These are phyloP conservation scores for Falco peregrinus DNA, from an alignment of 2,797 vertebrate species.

Conservation along the genomic window DNA sequence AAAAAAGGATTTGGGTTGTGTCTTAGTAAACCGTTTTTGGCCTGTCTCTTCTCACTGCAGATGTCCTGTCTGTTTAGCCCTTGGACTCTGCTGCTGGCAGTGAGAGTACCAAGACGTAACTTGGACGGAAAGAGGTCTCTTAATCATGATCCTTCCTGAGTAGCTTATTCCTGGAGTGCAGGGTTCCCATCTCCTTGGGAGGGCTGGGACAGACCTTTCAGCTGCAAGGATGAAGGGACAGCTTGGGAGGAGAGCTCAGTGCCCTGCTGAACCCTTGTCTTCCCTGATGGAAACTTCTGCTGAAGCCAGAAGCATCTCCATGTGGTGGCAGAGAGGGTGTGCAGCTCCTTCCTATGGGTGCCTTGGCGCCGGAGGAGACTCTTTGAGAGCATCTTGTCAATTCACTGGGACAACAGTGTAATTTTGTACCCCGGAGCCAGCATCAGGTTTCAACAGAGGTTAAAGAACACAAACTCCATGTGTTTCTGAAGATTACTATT, in stretches of 20 bases:
- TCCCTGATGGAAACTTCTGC: neutral
- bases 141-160: neutral
- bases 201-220: neutral
- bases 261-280: neutral
- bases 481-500: neutral
- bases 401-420: neutral
- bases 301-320: neutral
- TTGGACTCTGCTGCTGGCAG: neutral
- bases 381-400: neutral
- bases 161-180: neutral
- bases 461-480: neutral
- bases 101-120: neutral
- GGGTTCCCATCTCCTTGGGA: too few species aligned
- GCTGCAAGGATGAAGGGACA: neutral
- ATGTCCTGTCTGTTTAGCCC: neutral
- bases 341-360: neutral
- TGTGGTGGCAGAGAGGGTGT: neutral
- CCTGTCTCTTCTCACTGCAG: neutral
- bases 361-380: neutral
- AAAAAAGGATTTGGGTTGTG: neutral
- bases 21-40: neutral
- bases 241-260: neutral
- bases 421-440: neutral
- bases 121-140: neutral
- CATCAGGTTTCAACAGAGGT: neutral